Percentiles rank a stretch among this genome's conserved stretches.
Conservation (phyloP, 2,113 vertebrate species). For the Tympanuchus pallidicinctus region DNA sequence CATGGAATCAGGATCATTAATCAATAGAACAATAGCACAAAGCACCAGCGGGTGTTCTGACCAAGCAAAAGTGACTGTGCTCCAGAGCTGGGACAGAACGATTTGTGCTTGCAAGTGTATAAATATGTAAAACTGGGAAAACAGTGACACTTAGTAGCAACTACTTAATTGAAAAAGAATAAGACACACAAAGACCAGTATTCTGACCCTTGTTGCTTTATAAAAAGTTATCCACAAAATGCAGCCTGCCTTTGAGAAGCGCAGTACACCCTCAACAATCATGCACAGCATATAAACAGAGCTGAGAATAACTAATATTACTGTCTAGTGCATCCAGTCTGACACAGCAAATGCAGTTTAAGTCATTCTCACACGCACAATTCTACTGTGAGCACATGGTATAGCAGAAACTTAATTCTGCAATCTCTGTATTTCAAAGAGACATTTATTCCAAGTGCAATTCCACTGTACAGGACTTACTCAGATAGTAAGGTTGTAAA, state of each 20-base stretch:
- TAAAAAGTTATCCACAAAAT: background rate
- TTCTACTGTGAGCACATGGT: background rate
- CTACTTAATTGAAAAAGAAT: background rate
- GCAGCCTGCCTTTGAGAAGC: background rate
- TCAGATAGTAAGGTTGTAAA: background rate
- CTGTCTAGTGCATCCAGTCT: background rate
- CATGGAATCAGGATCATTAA: background rate
- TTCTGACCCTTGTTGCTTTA: background rate
- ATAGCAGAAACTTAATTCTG: background rate
- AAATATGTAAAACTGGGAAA: background rate
- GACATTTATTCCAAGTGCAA: background rate
- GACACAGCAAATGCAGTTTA: background rate
- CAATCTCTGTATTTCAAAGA: background rate
- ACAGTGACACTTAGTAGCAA: background rate
- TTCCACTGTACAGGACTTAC: background rate
- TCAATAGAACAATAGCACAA: background rate
- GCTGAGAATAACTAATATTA: background rate
- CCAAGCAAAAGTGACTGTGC: background rate
- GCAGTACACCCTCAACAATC: background rate
- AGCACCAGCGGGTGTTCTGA: background rate
- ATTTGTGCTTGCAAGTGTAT: background rate
- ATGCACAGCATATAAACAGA: background rate
- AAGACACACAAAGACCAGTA: background rate
- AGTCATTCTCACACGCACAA: background rate
- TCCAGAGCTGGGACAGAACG: background rate